Evolutionary conservation across 2,888 invertebrate species (phyloP).

Genomic region (Mythimna ferrago): DNA sequence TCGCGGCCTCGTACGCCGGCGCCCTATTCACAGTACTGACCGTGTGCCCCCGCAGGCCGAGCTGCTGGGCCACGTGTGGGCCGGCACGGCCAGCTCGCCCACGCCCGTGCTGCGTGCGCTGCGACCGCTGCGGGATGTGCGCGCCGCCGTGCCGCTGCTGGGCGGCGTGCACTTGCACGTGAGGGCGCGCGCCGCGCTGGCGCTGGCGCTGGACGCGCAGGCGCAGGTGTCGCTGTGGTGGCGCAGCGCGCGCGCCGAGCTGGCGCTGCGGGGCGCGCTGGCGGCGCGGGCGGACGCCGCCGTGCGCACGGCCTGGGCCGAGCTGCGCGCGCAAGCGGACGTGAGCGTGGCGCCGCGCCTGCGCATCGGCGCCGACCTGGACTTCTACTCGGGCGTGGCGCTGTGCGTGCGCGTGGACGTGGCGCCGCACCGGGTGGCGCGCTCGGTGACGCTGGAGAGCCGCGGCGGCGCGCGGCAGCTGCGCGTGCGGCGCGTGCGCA

Average conservation of each 20-base stretch:
- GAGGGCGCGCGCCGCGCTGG: conserved; percentile 55
- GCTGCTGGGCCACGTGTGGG: conserved; percentile 83
- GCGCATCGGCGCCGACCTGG: conserved; percentile 74
- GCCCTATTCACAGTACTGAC: not conserved
- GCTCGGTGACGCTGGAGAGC: conserved; percentile 24
- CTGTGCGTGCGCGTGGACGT: conserved; percentile 79
- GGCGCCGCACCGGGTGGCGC: conserved; percentile 50
- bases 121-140: conserved; percentile 33
- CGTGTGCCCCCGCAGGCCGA: conserved; percentile 70
- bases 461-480: conserved; percentile 37
- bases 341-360: conserved; percentile 48
- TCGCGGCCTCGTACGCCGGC: conserved; percentile 67
- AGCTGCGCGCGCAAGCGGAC: conserved; percentile 46
- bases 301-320: conserved; percentile 68
- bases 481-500: conserved; percentile 49
- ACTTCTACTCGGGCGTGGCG: conserved; percentile 79
- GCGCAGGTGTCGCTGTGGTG: conserved; percentile 61
- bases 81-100: conserved; percentile 78
- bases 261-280: conserved; percentile 59
- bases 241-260: conserved; percentile 58
- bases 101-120: conserved; percentile 77
- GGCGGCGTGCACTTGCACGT: conserved; percentile 50
- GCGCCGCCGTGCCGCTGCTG: conserved; percentile 51
- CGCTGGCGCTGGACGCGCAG: conserved; percentile 62
- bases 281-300: conserved; percentile 51